Evolutionary conservation across 2,797 vertebrate species (phyloP).

Genomic region (Bradypus variegatus): DNA sequence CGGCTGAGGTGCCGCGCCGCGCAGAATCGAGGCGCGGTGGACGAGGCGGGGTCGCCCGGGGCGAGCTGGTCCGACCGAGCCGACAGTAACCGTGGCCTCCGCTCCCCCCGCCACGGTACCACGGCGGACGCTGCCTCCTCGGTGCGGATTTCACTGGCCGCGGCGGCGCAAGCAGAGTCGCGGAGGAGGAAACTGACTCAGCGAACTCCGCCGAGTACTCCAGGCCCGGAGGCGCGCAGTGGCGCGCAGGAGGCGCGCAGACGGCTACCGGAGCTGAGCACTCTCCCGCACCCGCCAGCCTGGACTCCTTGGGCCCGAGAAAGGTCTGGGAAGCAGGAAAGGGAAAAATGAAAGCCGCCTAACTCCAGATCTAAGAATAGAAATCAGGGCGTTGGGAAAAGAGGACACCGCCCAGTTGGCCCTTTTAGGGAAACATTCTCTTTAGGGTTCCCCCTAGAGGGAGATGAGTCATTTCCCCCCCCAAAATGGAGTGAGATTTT

Average conservation of each 20-base stretch:
- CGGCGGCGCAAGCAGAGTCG: background rate
- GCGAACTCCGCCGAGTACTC: background rate
- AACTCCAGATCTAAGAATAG: constrained; percentile 47
- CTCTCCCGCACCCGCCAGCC: background rate
- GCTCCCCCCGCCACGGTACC: background rate
- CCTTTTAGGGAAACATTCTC: constrained; percentile 37
- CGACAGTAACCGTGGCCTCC: background rate
- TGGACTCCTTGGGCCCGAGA: background rate
- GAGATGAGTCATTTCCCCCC: constrained; percentile 4
- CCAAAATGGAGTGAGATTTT: background rate
- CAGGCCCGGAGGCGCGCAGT: background rate
- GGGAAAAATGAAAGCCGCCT: constrained; percentile 40
- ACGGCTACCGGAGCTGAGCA: background rate
- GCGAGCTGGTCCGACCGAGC: background rate
- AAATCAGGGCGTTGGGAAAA: constrained; percentile 43
- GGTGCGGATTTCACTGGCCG: background rate
- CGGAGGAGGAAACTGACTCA: background rate
- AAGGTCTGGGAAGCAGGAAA: background rate
- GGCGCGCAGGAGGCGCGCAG: background rate
- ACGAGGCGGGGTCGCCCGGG: background rate
- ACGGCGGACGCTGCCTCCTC: background rate
- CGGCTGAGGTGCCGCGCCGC: background rate
- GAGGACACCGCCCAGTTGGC: constrained; percentile 47
- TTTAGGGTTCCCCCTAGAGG: constrained; percentile 29
- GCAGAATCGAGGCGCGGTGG: background rate